Evolutionary conservation across 2,797 vertebrate genomes (phyloP), one percentile per base, ranked within the genome.

Genomic region (Remorina albescens): DNA sequence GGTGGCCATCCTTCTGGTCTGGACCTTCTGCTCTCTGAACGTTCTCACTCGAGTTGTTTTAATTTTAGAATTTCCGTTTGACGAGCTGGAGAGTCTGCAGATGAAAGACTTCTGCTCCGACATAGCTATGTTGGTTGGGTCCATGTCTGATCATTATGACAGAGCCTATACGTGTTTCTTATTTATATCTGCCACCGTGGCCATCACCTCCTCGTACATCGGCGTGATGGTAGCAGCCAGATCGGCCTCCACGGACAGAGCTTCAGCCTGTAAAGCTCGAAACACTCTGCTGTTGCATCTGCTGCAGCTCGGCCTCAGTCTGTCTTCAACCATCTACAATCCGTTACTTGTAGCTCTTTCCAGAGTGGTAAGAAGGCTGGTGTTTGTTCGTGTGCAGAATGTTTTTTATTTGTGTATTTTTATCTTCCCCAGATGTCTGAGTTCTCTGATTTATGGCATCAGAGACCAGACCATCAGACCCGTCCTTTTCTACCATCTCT

Each of bases 351-450:
- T 23, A 23, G 44, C n/a, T 11, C 11, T 47, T 9, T 21, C 44
- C 10, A 47, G 12, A n/a, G 44, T 47, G 4, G 1, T 23, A 5
- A 5, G 12, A n/a, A 23, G 2, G n/a, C 9, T 47, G 8, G 6
- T 3, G 2, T n/a, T 44, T 19, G 2, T 49, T 1, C 8, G 47
- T 2, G 8, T 88, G 7, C 42, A 68, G 2, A 54, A 25, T 25
- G 12, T 71, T 18, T 1, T 78, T 8, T 81, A 59, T 53, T 36
- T 78, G 2, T n/a, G 60, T 2, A 28, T 75, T 7, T 6, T 81
- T 18, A 25, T 85, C 11, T 0, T 86, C 1, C 85, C 88, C 26
- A 79, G 82, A 58, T 86, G 81, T 66, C 64, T 90, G 34, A 86
- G 81, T 13, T 46, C 71, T n/a, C 63, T 86, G 0, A 81, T 86